Percentiles rank a stretch among this genome's conserved stretches.
These are phyloP conservation scores for Spisula solida DNA, from an alignment of 2,888 invertebrate genomes.

Conservation along the genomic window DNA sequence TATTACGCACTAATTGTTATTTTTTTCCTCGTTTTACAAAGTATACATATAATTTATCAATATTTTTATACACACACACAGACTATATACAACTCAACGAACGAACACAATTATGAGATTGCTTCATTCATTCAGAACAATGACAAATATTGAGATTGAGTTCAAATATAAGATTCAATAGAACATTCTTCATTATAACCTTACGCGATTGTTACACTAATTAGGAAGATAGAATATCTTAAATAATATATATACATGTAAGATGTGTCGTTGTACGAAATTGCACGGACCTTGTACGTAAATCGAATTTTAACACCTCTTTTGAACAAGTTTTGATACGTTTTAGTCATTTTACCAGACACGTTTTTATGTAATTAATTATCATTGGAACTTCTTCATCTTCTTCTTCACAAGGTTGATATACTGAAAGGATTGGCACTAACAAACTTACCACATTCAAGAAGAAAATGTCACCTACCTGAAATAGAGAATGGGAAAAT, in stretches of 20 bases:
- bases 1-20: background rate
- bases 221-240: background rate
- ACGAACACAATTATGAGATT: background rate
- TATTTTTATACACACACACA: background rate
- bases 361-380: too few species aligned
- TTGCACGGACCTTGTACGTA: too few species aligned
- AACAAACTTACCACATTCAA: conserved; percentile 3
- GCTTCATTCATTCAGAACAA: background rate
- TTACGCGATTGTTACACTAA: background rate
- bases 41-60: background rate
- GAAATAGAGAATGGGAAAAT: background rate
- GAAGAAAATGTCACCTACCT: background rate
- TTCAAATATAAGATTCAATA: background rate
- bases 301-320: too few species aligned
- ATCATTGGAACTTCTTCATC: too few species aligned
- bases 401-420: too few species aligned
- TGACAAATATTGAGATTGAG: background rate
- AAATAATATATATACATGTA: too few species aligned
- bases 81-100: too few species aligned
- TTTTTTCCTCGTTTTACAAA: background rate
- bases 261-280: background rate
- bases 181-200: background rate
- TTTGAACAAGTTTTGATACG: too few species aligned
- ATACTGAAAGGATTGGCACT: too few species aligned
- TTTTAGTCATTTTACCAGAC: too few species aligned